phyloP scores from a whole-genome alignment of 2,797 vertebrate species.

The Etheostoma nigrum region DNA sequence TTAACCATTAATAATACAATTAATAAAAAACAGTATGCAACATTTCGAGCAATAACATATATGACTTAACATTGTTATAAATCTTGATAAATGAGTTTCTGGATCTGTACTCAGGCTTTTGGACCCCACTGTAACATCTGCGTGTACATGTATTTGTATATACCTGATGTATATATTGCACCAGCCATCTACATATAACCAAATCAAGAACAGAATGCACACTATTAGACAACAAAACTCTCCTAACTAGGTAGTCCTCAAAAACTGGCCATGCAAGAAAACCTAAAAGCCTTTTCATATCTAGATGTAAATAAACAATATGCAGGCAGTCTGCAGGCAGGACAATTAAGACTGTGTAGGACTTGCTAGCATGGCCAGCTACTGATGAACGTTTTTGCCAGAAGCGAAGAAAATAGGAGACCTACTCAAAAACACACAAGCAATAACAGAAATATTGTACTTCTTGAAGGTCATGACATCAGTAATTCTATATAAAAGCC shows the following conservation, averaged over 20 bases:
- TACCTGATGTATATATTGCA: slow-evolving; percentile 80
- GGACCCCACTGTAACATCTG: slow-evolving; percentile 64
- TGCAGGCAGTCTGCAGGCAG: slow-evolving; percentile 24
- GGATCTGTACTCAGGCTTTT: slow-evolving; percentile 40
- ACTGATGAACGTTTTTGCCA: slow-evolving; percentile 12
- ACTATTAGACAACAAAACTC: slow-evolving; percentile 22
- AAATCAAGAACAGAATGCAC: slow-evolving; percentile 31
- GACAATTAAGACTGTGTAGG: slow-evolving; percentile 21
- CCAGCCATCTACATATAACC: slow-evolving; percentile 33
- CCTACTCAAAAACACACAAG: slow-evolving; percentile 23
- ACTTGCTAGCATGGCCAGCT: slow-evolving; percentile 30
- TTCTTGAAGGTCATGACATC: slow-evolving; percentile 38
- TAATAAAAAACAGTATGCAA: background rate
- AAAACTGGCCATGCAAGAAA: slow-evolving; percentile 34
- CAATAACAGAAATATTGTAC: slow-evolving; percentile 34
- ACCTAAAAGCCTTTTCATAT: slow-evolving; percentile 20
- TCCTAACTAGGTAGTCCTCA: slow-evolving; percentile 8
- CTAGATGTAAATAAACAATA: slow-evolving; percentile 9
- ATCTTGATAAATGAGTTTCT: background rate
- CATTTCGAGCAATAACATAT: background rate
- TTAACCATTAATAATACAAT: too few species aligned
- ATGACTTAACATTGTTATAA: background rate
- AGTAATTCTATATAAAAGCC: slow-evolving; percentile 44
- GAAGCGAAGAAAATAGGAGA: slow-evolving; percentile 20
- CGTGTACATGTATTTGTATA: slow-evolving; percentile 82